Base-by-base conservation (phyloP, 2,888 invertebrate species). In the Aproaerema taeniolella region DNA sequence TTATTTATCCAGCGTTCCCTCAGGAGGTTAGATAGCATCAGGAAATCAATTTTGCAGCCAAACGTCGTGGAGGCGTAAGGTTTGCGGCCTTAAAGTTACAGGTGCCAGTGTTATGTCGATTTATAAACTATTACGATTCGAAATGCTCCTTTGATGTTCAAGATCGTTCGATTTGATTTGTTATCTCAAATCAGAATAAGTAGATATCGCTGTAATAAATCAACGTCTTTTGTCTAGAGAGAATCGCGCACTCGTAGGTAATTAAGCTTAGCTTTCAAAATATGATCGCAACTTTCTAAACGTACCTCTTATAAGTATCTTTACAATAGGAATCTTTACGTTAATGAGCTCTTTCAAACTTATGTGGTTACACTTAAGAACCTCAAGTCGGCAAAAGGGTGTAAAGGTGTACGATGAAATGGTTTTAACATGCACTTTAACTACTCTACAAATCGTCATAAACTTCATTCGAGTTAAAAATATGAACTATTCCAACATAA, bases 31-130 rank as follows among this genome's bases (percentile, higher is more conserved):
- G 85, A 85, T 86, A 82, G 59, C 71, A 85, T 83, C 83, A 60
- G 71, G 77, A 73, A 85, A 85, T 86, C 85, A 85, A 86, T 86
- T 85, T 83, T 72, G 74, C 74, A 66, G 67, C 68, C 67, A 75
- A 77, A 74, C 76, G 70, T 80, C 75, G 75, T 61, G 75, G 74
- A 76, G 81, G 81, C 82, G 81, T 77, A 69, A 75, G 63, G 64
- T 68, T 73, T 67, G 72, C 66, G 53, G 66, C 61, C 61, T 64
- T 74, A 64, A 61, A 73, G 65, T 67, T 67, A 72, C 76, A 78
- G 71, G 77, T 78, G 77, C 59, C 54, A 55, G 56, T 44, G 52
- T 55, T 47, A 58, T 65, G 61, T 53, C 60, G 55, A 62, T 66
- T 64, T 63, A 67, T 71, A 70, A 61, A 55, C 60, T 59, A 62